Percentiles rank a stretch among this genome's conserved stretches.
phyloP scores from a whole-genome alignment of 2,113 vertebrate species.

The Forbesichthys papilliferus region DNA sequence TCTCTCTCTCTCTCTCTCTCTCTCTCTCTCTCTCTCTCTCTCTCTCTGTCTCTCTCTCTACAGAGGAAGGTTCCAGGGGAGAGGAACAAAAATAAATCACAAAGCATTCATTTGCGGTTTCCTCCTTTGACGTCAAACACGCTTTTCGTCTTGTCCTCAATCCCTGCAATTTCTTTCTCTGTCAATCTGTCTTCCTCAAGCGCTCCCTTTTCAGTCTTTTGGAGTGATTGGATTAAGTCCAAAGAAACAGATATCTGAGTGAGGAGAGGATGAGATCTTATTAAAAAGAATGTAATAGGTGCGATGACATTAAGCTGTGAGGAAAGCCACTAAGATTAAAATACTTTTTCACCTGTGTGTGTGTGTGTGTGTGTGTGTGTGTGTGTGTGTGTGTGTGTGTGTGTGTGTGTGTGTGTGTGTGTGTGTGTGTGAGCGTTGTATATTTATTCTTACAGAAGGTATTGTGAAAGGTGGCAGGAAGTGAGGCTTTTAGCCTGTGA shows the following conservation, averaged over 20 bases:
- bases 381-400: conserved; percentile 9
- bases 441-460: conserved; percentile 46
- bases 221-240: conserved; percentile 64
- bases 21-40: conserved; percentile 43
- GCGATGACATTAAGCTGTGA: conserved; percentile 63
- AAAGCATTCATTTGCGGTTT: conserved; percentile 59
- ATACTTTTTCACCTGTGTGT: conserved; percentile 6
- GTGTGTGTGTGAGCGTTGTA: conserved; percentile 1
- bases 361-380: conserved; percentile 7
- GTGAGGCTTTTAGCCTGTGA: conserved; percentile 67
- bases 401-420: conserved; percentile 8
- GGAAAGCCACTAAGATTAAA: not conserved
- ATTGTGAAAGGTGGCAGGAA: conserved; percentile 60
- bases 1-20: conserved; percentile 30
- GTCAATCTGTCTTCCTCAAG: conserved; percentile 21
- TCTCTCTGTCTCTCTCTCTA: conserved; percentile 53
- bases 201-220: conserved; percentile 8
- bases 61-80: conserved; percentile 59
- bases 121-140: conserved; percentile 45
- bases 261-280: conserved; percentile 61
- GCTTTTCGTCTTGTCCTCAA: conserved; percentile 30
- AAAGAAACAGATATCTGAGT: conserved; percentile 53
- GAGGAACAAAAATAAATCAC: conserved; percentile 17
- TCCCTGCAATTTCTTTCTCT: conserved; percentile 6
- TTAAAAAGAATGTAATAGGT: conserved; percentile 60